Evolutionary conservation across 2,797 vertebrate genomes (phyloP), one percentile per base, ranked within the genome.

Genomic region (Amblyopsis hoosieri): DNA sequence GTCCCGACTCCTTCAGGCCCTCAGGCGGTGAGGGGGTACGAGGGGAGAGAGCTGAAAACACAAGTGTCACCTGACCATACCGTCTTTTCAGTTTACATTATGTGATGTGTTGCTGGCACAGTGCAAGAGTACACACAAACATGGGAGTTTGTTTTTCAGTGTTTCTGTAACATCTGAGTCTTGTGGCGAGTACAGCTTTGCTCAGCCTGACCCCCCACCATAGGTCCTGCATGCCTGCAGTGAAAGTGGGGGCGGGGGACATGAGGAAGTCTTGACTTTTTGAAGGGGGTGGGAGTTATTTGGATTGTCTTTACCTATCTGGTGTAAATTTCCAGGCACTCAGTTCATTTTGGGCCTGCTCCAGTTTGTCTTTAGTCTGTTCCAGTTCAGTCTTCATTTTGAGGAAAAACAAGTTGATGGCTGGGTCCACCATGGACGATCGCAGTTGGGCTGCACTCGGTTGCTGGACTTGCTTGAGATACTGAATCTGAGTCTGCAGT

Each of bases 291-390:
- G 83, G 87, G 82, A 79, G 89, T 92, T 92, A 91, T 92, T 93
- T 96, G 97, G 95, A 95, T 96, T 96, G 95, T 97, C 95, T 97
- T 98, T 99, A 99, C 97, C 97, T 99, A 99, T 99, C 97, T 97
- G 98, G 97, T 95, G 96, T 99, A 99, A 99, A 99, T 95, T 99
- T 99, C 98, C 97, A 99, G 97, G 98, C 97, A 99, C 97, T 99
- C 97, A 99, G 96, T 99, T 99, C 98, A 99, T 99, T 99, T 99
- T 99, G 97, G 94, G 96, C 98, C 97, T 99, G 97, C 97, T 99
- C 97, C 97, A 99, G 97, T 99, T 99, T 99, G 96, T 99, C 98
- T 98, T 98, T 99, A 95, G 97, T 99, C 97, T 99, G 97, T 98
- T 99, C 97, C 96, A 99, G 96, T 99, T 99, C 97, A 81, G 93